phyloP scores from a whole-genome alignment of 1,140 invertebrate species.

The Drosophila biarmipes region DNA sequence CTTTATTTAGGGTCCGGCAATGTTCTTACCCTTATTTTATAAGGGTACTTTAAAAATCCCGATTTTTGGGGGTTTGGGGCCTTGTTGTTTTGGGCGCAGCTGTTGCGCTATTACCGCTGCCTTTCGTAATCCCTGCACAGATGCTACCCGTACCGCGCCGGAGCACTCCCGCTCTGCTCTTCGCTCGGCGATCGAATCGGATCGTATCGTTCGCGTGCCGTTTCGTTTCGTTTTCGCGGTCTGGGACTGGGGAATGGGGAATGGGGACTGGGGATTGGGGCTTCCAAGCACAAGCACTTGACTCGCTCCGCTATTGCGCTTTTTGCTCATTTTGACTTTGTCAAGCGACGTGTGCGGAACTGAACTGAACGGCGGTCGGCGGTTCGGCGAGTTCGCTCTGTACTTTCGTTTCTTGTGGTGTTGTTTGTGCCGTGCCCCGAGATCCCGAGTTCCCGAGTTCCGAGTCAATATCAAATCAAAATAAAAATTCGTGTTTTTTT shows the following conservation, averaged over 20 bases:
- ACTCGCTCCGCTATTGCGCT: constrained; percentile 34
- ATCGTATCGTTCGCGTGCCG: constrained; percentile 65
- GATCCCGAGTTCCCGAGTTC: neutral
- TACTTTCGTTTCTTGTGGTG: constrained; percentile 35
- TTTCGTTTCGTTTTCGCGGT: constrained; percentile 50
- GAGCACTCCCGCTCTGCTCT: neutral
- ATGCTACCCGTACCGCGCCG: neutral
- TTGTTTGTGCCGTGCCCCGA: constrained; percentile 7
- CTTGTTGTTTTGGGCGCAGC: constrained; percentile 3
- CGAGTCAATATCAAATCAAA: constrained; percentile 20
- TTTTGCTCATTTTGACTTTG: constrained; percentile 74
- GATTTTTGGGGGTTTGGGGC: neutral
- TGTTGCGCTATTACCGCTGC: constrained; percentile 34
- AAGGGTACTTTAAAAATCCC: too few species aligned
- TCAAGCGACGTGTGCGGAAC: constrained; percentile 64
- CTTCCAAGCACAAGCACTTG: constrained; percentile 15
- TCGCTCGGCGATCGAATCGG: constrained; percentile 40
- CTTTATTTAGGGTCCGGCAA: too few species aligned
- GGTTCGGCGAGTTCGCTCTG: constrained; percentile 49
- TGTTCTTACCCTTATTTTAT: too few species aligned
- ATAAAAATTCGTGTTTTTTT: constrained; percentile 12
- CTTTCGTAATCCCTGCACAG: constrained; percentile 65
- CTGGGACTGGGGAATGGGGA: neutral
- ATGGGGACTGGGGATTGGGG: neutral
- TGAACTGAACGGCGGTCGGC: constrained; percentile 41